Evolutionary conservation across 2,888 invertebrate species (phyloP).

Genomic region (Papilio protenor): DNA sequence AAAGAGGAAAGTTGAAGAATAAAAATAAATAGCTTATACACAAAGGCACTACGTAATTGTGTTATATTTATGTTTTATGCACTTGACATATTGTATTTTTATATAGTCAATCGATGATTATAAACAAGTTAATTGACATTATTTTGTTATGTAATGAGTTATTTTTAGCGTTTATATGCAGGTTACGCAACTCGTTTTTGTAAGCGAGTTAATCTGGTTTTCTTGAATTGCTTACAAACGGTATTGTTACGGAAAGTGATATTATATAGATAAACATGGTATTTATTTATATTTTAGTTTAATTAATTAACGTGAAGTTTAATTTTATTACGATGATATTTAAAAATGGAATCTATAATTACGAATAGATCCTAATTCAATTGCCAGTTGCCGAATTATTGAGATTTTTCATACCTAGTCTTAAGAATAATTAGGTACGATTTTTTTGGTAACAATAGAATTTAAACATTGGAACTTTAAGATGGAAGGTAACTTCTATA

Average conservation of each 20-base stretch:
- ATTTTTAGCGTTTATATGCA: constrained; percentile 35
- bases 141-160: constrained; percentile 38
- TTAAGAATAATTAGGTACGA: too few species aligned
- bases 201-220: constrained; percentile 36
- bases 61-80: background rate
- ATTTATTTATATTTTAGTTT: background rate
- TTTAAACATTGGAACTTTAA: too few species aligned
- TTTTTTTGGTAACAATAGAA: too few species aligned
- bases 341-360: too few species aligned
- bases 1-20: too few species aligned
- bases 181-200: constrained; percentile 35
- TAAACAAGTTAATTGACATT: constrained; percentile 23
- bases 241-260: constrained; percentile 28
- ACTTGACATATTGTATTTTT: background rate
- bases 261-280: background rate
- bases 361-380: too few species aligned
- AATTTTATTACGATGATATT: too few species aligned
- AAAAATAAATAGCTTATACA: background rate
- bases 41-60: background rate
- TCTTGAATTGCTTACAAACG: constrained; percentile 21
- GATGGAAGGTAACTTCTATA: too few species aligned
- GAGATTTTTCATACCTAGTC: too few species aligned
- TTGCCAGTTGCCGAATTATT: too few species aligned
- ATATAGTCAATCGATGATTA: constrained; percentile 6
- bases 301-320: background rate